Base-by-base conservation (phyloP, 2,888 invertebrate species). In the Xestia sexstrigata region DNA sequence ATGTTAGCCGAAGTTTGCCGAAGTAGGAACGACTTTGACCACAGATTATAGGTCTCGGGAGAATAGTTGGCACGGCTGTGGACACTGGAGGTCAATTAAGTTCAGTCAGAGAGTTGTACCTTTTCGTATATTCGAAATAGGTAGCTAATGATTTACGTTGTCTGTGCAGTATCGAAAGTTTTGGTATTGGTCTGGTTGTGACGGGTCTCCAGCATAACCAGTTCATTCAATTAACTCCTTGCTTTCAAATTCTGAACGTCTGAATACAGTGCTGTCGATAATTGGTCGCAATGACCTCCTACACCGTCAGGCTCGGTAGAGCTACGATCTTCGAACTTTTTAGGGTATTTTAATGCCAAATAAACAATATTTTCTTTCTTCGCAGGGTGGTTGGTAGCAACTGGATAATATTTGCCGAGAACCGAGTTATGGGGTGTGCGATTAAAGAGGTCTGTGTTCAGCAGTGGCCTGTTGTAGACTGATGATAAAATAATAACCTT, bases 1-100 rank as follows among this genome's bases (percentile, higher is more conserved):
- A 85, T 70, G 82, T 72, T 76, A 39, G 42, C 49, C 81, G 77
- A 81, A 86, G 71, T 87, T 86, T 63, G 45, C 58, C 81, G 76
- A 76, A 88, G 75, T 77, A 35, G 52, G 42, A 58, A 63, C 52
- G 70, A 70, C 66, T 76, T 70, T 52, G 47, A 77, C 81, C 78
- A 49, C 78, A 84, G 77, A 82, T 88, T 79, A 83, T n/a, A n/a
- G n/a, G 52, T 60, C 82, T 42, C 49, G 30, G 39, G 66, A 39
- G 76, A 65, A 78, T 79, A 81, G 81, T 82, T 86, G 58, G 70
- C 69, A 58, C 65, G 66, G 76, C 70, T 75, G 77, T 65, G 79
- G 86, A 60, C 71, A 66, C 42, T 20, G 35, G 65, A 80, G 81
- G 76, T 82, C 82, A 83, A 87, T 85, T 79, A 79, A 79, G 66